Evolutionary conservation across 2,888 invertebrate genomes (phyloP).

Genomic region (Parnassius orleans): DNA sequence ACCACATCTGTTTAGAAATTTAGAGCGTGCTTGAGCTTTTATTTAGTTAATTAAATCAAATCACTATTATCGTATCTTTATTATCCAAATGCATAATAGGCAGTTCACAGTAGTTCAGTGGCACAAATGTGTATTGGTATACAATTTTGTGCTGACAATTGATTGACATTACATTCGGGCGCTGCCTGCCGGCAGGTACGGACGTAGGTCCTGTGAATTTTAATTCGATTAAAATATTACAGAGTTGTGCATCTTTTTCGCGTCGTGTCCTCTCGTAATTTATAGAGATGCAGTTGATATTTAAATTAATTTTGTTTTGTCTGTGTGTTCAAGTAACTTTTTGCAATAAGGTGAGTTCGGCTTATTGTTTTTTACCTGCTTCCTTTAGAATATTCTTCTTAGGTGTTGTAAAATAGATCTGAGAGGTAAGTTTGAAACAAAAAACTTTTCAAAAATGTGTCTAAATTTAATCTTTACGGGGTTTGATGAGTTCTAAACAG

Average conservation of each 20-base stretch:
- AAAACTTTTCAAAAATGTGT: neutral
- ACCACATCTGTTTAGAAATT: too few species aligned
- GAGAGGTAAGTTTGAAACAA: neutral
- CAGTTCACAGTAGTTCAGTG: too few species aligned
- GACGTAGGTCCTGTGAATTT: constrained; percentile 1
- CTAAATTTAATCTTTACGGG: too few species aligned
- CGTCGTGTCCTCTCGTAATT: neutral
- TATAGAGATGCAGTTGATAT: constrained; percentile 15
- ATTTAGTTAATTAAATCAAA: too few species aligned
- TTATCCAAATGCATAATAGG: too few species aligned
- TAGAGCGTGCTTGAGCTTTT: too few species aligned
- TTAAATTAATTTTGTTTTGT: constrained; percentile 13
- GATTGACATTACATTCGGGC: constrained; percentile 1
- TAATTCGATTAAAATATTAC: neutral
- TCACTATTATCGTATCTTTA: too few species aligned
- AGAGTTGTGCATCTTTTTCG: neutral
- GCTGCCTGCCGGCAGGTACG: constrained; percentile 10
- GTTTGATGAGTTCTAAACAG: too few species aligned
- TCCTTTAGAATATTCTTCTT: neutral
- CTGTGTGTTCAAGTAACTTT: constrained; percentile 5
- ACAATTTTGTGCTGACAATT: too few species aligned
- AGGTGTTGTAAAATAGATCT: neutral
- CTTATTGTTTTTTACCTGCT: neutral
- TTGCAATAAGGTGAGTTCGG: constrained; percentile 8
- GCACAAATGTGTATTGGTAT: too few species aligned